A percentile compares a stretch with the other conserved stretches of the same genome.
Evolutionary conservation across 1,140 invertebrate genomes (phyloP).

Genomic region (Chironomus striatipennis): DNA sequence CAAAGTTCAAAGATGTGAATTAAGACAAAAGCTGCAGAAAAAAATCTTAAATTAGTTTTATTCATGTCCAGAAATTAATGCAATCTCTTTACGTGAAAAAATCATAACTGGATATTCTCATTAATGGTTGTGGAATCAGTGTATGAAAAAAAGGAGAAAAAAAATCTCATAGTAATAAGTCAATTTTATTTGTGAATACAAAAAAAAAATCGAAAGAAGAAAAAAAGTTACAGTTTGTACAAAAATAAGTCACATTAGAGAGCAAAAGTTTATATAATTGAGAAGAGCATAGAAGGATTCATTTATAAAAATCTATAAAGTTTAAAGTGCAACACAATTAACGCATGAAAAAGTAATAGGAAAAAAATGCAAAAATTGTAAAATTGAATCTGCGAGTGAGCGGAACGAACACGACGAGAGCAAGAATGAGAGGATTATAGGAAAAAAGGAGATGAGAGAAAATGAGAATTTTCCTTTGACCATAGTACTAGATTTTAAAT

Average conservation of each 20-base stretch:
- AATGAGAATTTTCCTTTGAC: not conserved
- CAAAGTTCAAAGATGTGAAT: not conserved
- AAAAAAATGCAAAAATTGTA: not conserved
- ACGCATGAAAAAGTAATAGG: too few relatives aligned
- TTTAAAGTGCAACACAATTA: too few relatives aligned
- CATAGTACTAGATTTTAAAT: not conserved
- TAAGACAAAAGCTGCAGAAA: not conserved
- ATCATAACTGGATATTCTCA: not conserved
- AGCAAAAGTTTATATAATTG: not conserved
- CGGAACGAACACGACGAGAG: not conserved
- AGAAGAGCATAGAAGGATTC: not conserved
- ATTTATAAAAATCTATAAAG: not conserved
- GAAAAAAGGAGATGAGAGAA: not conserved
- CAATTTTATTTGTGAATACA: not conserved
- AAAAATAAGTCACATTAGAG: not conserved
- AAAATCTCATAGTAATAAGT: not conserved
- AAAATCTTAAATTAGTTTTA: not conserved
- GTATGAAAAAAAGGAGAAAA: too few relatives aligned
- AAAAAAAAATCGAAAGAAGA: too few relatives aligned
- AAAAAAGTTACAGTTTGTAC: too few relatives aligned
- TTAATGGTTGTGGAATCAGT: not conserved
- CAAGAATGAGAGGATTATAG: not conserved
- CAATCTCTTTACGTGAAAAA: not conserved
- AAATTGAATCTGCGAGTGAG: conserved; percentile 1
- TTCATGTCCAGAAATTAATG: too few relatives aligned